Evolutionary conservation across 2,797 vertebrate genomes (phyloP).

Genomic region (Melanotaenia boesemani): DNA sequence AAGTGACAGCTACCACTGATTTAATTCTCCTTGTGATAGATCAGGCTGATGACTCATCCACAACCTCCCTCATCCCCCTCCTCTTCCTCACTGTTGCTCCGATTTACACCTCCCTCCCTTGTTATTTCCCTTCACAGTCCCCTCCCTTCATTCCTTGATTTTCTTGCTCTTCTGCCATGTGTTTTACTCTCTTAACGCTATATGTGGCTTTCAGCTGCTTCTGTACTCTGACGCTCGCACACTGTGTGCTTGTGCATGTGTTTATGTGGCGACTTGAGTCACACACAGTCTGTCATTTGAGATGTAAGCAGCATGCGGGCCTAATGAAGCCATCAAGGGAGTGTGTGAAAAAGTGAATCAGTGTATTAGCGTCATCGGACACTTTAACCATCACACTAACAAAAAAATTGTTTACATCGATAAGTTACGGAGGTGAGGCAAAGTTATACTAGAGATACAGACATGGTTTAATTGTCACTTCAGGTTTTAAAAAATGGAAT

Average conservation of each 20-base stretch:
- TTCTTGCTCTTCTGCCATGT: slow-evolving; percentile 10
- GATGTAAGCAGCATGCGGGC: slow-evolving; percentile 26
- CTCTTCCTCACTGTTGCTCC: slow-evolving; percentile 33
- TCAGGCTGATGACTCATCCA: slow-evolving; percentile 80
- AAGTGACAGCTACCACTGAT: slow-evolving; percentile 61
- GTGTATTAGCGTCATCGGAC: slow-evolving; percentile 26
- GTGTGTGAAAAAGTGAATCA: slow-evolving; percentile 28
- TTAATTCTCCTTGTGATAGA: slow-evolving; percentile 74
- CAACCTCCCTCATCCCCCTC: slow-evolving; percentile 51
- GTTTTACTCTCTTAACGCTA: slow-evolving; percentile 30
- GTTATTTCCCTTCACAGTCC: slow-evolving; percentile 15
- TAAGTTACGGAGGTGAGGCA: background rate
- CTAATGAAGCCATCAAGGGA: slow-evolving; percentile 49
- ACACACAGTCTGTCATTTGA: slow-evolving; percentile 33
- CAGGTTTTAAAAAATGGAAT: background rate
- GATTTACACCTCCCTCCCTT: slow-evolving; percentile 48
- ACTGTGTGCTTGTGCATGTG: slow-evolving; percentile 5
- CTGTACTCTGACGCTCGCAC: slow-evolving; percentile 56
- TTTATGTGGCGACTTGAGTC: background rate
- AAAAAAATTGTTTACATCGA: background rate
- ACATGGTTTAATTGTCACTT: background rate
- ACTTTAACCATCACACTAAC: slow-evolving; percentile 7
- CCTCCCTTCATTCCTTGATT: slow-evolving; percentile 29
- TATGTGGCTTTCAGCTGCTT: slow-evolving; percentile 56
- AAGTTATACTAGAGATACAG: background rate